phyloP scores from a whole-genome alignment of 2,797 vertebrate species.

The Cheirogaleus major region DNA sequence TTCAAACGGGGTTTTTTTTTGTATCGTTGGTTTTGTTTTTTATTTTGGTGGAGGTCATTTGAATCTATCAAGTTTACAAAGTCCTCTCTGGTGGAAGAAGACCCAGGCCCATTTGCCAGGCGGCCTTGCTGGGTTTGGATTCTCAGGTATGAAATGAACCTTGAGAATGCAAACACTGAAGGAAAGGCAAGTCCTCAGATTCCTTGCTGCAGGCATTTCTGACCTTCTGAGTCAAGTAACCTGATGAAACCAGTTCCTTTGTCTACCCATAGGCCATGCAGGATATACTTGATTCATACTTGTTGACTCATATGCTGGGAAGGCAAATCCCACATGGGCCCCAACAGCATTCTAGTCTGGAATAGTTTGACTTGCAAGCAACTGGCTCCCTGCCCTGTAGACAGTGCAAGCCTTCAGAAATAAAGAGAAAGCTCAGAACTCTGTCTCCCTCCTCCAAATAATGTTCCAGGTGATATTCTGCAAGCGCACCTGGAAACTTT shows the following conservation, averaged over 20 bases:
- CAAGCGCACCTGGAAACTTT: neutral
- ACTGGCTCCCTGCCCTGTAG: neutral
- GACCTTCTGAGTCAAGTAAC: neutral
- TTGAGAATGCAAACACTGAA: neutral
- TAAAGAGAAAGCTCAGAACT: neutral
- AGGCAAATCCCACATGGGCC: neutral
- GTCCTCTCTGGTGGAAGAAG: neutral
- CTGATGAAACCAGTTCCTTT: neutral
- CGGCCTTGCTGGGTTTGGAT: neutral
- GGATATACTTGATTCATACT: conserved; percentile 10
- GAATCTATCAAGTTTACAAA: neutral
- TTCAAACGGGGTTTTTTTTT: neutral
- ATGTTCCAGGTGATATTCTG: neutral
- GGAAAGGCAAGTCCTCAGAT: neutral
- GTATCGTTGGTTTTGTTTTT: neutral
- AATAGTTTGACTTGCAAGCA: conserved; percentile 19
- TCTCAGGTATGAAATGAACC: neutral
- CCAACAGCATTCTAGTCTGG: neutral
- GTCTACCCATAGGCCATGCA: neutral
- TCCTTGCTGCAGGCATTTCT: neutral
- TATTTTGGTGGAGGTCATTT: neutral
- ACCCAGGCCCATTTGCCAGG: neutral
- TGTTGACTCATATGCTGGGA: neutral
- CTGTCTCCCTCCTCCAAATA: neutral
- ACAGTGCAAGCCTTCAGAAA: neutral